Evolutionary conservation across 2,888 invertebrate genomes (phyloP).

Genomic region (Drosophila meridiana): DNA sequence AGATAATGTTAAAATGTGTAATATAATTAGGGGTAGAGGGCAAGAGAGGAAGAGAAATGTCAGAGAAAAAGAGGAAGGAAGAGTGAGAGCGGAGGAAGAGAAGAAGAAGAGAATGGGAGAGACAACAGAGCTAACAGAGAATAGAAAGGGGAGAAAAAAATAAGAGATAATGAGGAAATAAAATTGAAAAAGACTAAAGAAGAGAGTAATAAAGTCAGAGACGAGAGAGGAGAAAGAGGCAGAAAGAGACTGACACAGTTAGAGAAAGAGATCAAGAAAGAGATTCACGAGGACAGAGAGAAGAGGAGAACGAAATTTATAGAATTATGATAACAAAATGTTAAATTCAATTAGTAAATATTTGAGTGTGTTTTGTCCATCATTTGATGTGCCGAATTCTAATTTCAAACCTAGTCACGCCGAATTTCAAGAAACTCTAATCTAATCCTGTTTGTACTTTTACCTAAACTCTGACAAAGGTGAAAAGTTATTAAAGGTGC

Average conservation of each 20-base stretch:
- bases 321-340: background rate
- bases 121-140: too few species aligned
- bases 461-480: too few species aligned
- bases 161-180: background rate
- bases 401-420: background rate
- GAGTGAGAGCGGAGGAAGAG: background rate
- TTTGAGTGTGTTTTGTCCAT: background rate
- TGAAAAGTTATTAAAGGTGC: too few species aligned
- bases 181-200: too few species aligned
- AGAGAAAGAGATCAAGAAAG: background rate
- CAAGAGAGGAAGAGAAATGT: background rate
- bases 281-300: background rate
- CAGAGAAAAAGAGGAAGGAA: too few species aligned
- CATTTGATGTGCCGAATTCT: background rate
- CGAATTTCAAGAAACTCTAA: background rate
- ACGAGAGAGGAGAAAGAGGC: background rate
- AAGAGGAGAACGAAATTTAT: background rate
- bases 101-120: too few species aligned
- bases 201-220: background rate
- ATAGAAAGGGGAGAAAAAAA: too few species aligned
- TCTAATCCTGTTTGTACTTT: background rate
- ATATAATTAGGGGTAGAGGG: background rate
- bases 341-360: background rate
- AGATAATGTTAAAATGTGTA: background rate
- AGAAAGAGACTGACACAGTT: background rate